Percentiles rank a stretch among this genome's conserved stretches.
These are phyloP conservation scores for Propithecus perrieri DNA, from an alignment of 2,797 vertebrate species.

Conservation along the genomic window DNA sequence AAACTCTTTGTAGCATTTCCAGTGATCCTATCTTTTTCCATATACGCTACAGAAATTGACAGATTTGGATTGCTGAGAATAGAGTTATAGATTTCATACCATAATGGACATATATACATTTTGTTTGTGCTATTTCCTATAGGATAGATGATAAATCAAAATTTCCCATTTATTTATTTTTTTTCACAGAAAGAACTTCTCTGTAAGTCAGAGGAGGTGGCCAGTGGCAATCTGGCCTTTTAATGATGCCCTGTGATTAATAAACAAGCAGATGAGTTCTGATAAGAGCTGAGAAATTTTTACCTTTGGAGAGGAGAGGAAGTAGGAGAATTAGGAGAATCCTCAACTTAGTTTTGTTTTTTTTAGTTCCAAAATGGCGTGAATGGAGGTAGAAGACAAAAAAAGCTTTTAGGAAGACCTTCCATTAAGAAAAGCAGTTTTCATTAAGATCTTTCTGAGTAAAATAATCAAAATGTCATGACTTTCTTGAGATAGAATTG, in stretches of 20 bases:
- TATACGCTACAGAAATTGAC: not conserved
- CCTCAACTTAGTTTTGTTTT: not conserved
- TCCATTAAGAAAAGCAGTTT: not conserved
- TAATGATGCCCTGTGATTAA: not conserved
- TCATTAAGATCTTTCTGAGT: not conserved
- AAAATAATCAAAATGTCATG: not conserved
- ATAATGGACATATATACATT: not conserved
- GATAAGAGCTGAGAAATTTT: not conserved
- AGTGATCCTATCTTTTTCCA: constrained; percentile 46
- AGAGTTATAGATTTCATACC: not conserved
- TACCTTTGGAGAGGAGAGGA: not conserved
- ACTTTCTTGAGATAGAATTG: not conserved
- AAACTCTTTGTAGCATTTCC: constrained; percentile 75
- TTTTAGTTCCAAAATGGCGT: not conserved
- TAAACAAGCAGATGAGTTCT: not conserved
- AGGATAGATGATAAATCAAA: not conserved
- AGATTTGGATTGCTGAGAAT: not conserved
- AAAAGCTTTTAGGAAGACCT: not conserved
- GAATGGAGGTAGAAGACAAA: not conserved
- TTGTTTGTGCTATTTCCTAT: not conserved
- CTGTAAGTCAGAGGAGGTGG: not conserved
- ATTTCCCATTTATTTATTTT: not conserved
- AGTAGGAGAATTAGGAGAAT: not conserved
- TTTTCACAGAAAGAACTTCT: not conserved
- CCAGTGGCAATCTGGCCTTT: not conserved